Percentiles rank a stretch among this genome's conserved stretches.
Evolutionary conservation across 1,140 invertebrate genomes (phyloP).

Genomic region (Hylaeus anthracinus): DNA sequence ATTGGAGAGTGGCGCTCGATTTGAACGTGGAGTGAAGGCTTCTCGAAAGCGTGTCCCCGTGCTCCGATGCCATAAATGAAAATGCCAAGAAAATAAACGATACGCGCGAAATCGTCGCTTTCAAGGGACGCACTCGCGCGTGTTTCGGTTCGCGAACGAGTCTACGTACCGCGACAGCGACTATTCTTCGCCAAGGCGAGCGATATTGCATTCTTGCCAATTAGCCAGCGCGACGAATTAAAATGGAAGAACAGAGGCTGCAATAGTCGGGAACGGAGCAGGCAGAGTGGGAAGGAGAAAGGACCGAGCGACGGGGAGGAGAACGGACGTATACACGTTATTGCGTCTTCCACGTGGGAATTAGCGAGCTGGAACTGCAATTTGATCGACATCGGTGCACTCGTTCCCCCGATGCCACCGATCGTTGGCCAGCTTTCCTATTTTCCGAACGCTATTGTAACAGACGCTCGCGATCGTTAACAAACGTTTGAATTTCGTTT

Average conservation of each 20-base stretch:
- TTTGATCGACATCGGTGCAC: conserved; percentile 17
- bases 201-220: conserved; percentile 51
- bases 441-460: no score
- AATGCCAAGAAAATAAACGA: conserved; percentile 10
- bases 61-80: background rate
- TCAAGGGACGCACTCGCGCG: background rate
- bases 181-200: conserved; percentile 10
- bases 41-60: background rate
- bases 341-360: conserved; percentile 43
- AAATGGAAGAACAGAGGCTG: background rate
- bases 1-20: no score
- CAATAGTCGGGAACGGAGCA: background rate
- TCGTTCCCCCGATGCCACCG: no score
- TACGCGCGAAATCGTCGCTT: conserved; percentile 3
- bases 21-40: background rate
- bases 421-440: no score
- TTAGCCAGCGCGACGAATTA: conserved; percentile 46
- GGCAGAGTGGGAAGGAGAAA: background rate
- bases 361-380: conserved; percentile 44
- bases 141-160: background rate
- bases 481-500: no score
- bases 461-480: no score
- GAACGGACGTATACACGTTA: conserved; percentile 18
- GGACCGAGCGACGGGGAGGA: background rate
- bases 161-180: background rate